These are phyloP conservation scores for Chrysolina haemoptera DNA, from an alignment of 2,888 invertebrate species.

Conservation along the genomic window DNA sequence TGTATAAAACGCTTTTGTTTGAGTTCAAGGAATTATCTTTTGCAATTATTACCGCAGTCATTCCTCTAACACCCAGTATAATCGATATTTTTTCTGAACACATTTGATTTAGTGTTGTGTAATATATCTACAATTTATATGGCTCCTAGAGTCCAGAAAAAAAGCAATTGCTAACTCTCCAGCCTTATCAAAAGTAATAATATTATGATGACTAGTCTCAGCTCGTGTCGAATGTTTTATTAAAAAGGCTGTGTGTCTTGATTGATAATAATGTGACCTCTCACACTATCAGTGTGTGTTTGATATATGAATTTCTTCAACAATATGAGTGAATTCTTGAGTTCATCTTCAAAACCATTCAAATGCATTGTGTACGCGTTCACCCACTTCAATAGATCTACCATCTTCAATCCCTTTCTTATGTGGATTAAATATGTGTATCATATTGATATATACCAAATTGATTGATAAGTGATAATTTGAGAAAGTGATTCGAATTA, in stretches of 20 bases:
- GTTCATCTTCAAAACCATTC: slow-evolving; percentile 20
- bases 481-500: slow-evolving; percentile 47
- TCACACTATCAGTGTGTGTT: neutral
- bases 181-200: slow-evolving; percentile 57
- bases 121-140: neutral
- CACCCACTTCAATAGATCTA: slow-evolving; percentile 26
- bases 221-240: neutral
- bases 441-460: slow-evolving; percentile 50
- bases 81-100: too few species aligned
- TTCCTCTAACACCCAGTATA: too few species aligned
- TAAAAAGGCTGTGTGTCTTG: neutral
- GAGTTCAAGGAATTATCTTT: too few species aligned
- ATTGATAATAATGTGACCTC: neutral
- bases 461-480: slow-evolving; percentile 47
- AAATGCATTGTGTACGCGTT: slow-evolving; percentile 9
- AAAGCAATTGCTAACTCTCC: slow-evolving; percentile 55
- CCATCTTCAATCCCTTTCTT: slow-evolving; percentile 39
- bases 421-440: slow-evolving; percentile 33
- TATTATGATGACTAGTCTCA: slow-evolving; percentile 22
- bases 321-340: slow-evolving; percentile 14
- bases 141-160: slow-evolving; percentile 36
- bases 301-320: neutral
- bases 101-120: neutral
- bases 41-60: too few species aligned
- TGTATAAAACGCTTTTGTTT: too few species aligned